Evolutionary conservation across 1,140 invertebrate species (phyloP).

Genomic region (Aphis craccivora): DNA sequence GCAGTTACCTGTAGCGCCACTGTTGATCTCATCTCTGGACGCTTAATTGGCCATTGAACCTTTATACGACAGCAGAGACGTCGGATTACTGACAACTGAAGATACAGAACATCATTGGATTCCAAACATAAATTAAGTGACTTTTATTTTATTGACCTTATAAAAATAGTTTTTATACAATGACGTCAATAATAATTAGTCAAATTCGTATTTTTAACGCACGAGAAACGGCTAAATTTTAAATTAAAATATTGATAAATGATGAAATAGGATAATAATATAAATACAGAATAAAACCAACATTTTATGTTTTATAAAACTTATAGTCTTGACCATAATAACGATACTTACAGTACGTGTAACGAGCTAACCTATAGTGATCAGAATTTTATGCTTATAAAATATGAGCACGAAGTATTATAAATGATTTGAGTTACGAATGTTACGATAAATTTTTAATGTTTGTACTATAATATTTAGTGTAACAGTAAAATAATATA

Average conservation of each 20-base stretch:
- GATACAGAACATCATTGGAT: background rate
- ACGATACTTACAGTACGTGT: background rate
- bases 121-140: background rate
- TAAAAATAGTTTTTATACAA: background rate
- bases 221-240: background rate
- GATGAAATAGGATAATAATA: background rate
- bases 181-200: background rate
- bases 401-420: background rate
- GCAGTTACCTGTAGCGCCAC: background rate
- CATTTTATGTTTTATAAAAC: too few species aligned
- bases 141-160: background rate
- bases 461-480: background rate
- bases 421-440: background rate
- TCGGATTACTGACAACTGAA: background rate
- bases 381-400: too few species aligned
- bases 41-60: slow-evolving; percentile 4
- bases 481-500: background rate
- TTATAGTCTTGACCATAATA: too few species aligned
- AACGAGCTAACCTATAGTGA: background rate
- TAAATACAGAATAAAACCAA: too few species aligned
- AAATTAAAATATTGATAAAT: background rate
- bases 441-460: background rate
- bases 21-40: background rate
- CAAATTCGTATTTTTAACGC: background rate
- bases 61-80: background rate